Conservation (phyloP, 2,113 vertebrate species). For the Odocoileus virginianus region DNA sequence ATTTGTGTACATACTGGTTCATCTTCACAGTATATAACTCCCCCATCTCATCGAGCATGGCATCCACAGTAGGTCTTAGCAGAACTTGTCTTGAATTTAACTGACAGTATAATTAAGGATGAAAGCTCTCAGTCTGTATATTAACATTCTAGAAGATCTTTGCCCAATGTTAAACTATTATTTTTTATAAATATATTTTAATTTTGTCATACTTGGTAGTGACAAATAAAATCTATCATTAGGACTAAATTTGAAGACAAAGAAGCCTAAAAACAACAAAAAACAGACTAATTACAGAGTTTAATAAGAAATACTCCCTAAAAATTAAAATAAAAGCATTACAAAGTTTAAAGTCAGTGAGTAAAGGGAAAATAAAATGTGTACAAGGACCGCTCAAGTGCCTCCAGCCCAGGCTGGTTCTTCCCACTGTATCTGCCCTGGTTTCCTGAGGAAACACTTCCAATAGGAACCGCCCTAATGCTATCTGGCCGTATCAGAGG, state of each 20-base stretch:
- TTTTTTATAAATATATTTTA: not conserved
- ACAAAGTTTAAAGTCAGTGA: not conserved
- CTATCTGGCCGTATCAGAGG: not conserved
- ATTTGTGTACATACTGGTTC: not conserved
- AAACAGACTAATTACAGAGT: not conserved
- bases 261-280: not conserved
- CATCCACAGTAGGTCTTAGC: not conserved
- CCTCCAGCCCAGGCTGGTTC: not conserved
- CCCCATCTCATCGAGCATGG: not conserved
- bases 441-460: constrained; percentile 46
- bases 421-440: not conserved
- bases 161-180: not conserved
- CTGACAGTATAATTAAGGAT: not conserved
- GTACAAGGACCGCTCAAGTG: not conserved
- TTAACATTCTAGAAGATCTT: not conserved
- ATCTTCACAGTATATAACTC: not conserved
- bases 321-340: not conserved
- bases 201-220: not conserved
- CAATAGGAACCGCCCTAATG: not conserved
- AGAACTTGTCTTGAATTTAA: not conserved
- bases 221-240: constrained; percentile 15
- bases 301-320: not conserved
- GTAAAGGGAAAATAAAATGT: not conserved
- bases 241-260: constrained; percentile 4
- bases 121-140: not conserved